phyloP scores from a whole-genome alignment of 2,113 vertebrate species.

The Cynoglossus semilaevis region DNA sequence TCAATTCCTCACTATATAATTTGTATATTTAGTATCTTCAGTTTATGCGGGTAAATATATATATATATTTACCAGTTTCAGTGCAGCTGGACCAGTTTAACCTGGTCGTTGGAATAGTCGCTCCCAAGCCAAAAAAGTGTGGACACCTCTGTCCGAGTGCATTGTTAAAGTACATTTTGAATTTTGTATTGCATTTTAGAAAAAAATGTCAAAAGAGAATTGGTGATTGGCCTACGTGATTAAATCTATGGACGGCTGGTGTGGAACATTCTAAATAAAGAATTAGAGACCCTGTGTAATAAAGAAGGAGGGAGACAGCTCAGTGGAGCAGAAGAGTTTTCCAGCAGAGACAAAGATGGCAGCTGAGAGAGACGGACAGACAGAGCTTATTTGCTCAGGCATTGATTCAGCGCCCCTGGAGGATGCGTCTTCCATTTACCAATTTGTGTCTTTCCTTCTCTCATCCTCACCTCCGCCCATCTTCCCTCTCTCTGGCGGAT shows the following conservation, averaged over 20 bases:
- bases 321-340: constrained; percentile 23
- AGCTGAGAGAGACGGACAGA: constrained; percentile 48
- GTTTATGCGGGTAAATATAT: too few species aligned
- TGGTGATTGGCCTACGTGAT: not conserved
- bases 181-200: not conserved
- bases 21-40: too few species aligned
- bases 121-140: too few species aligned
- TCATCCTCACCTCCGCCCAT: constrained; percentile 64
- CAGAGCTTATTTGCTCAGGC: constrained; percentile 62
- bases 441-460: constrained; percentile 74
- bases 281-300: constrained; percentile 1
- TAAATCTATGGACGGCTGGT: too few species aligned
- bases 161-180: too few species aligned
- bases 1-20: too few species aligned
- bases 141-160: too few species aligned
- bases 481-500: constrained; percentile 63
- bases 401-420: constrained; percentile 72
- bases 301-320: constrained; percentile 19
- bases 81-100: too few species aligned
- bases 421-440: constrained; percentile 73
- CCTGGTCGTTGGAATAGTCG: too few species aligned
- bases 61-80: too few species aligned
- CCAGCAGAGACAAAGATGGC: constrained; percentile 49
- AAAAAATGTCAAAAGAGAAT: constrained; percentile 9
- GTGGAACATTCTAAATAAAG: constrained; percentile 23